These are phyloP conservation scores for Oncorhynchus kisutch DNA, from an alignment of 2,113 vertebrate genomes.

Conservation along the genomic window DNA sequence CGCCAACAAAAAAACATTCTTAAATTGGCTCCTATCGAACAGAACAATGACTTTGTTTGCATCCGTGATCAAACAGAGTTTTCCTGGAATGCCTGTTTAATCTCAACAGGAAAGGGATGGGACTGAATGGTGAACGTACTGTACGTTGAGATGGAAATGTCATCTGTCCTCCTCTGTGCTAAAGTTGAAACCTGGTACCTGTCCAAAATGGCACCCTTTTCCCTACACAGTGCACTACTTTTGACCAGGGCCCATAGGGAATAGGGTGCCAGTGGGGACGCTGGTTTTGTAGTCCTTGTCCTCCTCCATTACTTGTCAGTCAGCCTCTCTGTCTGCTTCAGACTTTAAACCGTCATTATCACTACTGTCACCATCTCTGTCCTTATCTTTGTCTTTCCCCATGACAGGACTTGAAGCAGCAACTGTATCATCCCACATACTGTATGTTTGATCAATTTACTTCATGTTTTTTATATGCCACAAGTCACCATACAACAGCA, in stretches of 20 bases:
- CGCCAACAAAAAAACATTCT: not conserved
- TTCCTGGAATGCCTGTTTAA: not conserved
- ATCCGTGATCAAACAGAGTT: not conserved
- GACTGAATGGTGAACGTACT: not conserved
- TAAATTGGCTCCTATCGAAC: conserved; percentile 2
- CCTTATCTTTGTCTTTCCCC: not conserved
- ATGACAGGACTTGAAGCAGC: conserved; percentile 12
- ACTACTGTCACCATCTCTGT: conserved; percentile 3
- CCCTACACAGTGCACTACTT: no score
- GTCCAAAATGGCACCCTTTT: not conserved
- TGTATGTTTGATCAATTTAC: not conserved
- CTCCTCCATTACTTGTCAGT: conserved; percentile 18
- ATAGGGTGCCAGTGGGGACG: no score
- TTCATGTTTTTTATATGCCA: not conserved
- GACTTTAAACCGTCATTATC: not conserved
- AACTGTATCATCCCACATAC: not conserved
- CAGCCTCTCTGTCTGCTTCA: not conserved
- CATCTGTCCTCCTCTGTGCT: not conserved
- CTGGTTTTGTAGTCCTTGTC: not conserved
- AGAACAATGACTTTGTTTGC: not conserved
- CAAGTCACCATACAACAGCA: not conserved
- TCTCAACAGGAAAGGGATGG: not conserved
- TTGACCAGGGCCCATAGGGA: no score
- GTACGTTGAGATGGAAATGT: conserved; percentile 5
- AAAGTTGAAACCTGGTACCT: not conserved